Percentiles rank a stretch among this genome's conserved stretches.
Conservation (phyloP, 1,140 invertebrate genomes). For the Drosophila subpulchrella region DNA sequence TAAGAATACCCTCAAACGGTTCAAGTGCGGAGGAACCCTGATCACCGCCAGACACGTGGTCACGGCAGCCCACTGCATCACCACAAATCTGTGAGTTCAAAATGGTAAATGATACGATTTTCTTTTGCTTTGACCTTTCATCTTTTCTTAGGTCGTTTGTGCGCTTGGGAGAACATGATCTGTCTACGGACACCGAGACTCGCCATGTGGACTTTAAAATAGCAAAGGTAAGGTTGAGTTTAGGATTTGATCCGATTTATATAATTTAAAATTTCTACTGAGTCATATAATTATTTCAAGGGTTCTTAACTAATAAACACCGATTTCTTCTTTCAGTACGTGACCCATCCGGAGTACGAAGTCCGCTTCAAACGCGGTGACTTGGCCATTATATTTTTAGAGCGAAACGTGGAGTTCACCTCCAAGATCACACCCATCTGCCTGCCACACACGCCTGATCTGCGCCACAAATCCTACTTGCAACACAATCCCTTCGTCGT, state of each 20-base stretch:
- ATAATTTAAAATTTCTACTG: no score
- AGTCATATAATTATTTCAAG: no score
- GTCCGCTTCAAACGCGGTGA: constrained; percentile 68
- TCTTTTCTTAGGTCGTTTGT: constrained; percentile 53
- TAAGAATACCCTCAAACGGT: constrained; percentile 55
- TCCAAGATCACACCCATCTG: constrained; percentile 64
- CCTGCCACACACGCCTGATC: constrained; percentile 40
- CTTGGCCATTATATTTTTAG: constrained; percentile 70
- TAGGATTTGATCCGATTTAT: no score
- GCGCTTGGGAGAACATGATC: constrained; percentile 79
- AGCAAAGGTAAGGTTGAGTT: constrained; percentile 25
- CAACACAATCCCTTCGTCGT: constrained; percentile 88
- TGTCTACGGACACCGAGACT: constrained; percentile 68
- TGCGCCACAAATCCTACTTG: constrained; percentile 64
- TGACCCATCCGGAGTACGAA: constrained; percentile 64
- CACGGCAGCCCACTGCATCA: constrained; percentile 82
- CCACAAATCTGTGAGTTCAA: constrained; percentile 57
- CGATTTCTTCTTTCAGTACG: constrained; percentile 22
- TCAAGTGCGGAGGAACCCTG: constrained; percentile 81
- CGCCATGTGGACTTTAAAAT: constrained; percentile 61
- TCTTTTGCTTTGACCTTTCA: background rate
- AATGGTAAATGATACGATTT: no score
- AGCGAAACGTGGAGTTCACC: constrained; percentile 66
- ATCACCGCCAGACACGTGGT: constrained; percentile 77
- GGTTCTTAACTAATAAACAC: background rate